These are phyloP conservation scores for Drosophila micromelanica DNA, from an alignment of 1,140 invertebrate genomes.

Conservation along the genomic window DNA sequence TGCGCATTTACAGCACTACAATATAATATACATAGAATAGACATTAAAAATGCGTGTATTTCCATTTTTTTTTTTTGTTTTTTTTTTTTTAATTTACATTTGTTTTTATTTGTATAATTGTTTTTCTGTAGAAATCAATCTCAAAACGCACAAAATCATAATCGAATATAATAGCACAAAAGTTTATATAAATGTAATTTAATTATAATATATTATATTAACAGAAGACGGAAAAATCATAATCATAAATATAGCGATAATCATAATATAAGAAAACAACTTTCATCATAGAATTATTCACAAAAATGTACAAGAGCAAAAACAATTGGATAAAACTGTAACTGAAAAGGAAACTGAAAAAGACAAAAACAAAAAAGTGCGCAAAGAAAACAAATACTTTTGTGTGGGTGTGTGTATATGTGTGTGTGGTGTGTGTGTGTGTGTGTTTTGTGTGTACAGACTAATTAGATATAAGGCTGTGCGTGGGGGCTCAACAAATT, in stretches of 20 bases:
- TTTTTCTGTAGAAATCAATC: slow-evolving; percentile 72
- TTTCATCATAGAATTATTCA: slow-evolving; percentile 14
- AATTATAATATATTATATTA: slow-evolving; percentile 46
- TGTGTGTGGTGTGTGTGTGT: slow-evolving; percentile 5
- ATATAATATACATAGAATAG: slow-evolving; percentile 29
- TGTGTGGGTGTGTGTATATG: slow-evolving; percentile 15
- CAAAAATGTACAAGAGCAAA: slow-evolving; percentile 21
- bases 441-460: too few relatives aligned
- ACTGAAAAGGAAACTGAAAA: neutral
- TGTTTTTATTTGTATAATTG: slow-evolving; percentile 55
- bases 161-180: slow-evolving; percentile 68
- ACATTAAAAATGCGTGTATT: slow-evolving; percentile 59
- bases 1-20: slow-evolving; percentile 32
- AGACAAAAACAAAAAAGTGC: slow-evolving; percentile 30
- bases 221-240: slow-evolving; percentile 36
- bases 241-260: slow-evolving; percentile 8
- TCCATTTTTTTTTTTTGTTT: slow-evolving; percentile 24
- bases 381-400: slow-evolving; percentile 49
- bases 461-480: too few relatives aligned
- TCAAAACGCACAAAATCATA: slow-evolving; percentile 78
- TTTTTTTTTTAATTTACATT: slow-evolving; percentile 65
- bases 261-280: slow-evolving; percentile 13
- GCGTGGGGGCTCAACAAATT: too few relatives aligned
- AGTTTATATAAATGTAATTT: slow-evolving; percentile 44
- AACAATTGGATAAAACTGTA: slow-evolving; percentile 19